Base-by-base conservation (phyloP, 2,888 invertebrate genomes). In the Chorisops tibialis region DNA sequence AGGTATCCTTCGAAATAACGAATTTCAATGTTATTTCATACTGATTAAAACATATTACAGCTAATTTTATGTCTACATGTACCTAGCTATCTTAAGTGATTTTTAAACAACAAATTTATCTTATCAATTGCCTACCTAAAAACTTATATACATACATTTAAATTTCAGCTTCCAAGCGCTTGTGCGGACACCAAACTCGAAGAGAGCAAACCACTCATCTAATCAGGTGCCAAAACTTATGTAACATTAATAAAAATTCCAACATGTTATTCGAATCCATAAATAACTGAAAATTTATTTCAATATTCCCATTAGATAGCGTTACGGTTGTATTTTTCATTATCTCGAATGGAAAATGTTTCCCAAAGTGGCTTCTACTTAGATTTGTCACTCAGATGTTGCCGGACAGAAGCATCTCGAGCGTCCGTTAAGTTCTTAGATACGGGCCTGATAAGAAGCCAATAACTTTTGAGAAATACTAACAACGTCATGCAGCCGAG, bases 141-240 rank as follows among this genome's bases (percentile, higher is more conserved):
- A 30, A 30, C n/a, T n/a, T n/a, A n/a, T n/a, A n/a, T n/a, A n/a
- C 30, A 30, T 30, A 7, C 5, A 30, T 7, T 2, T 5, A 30
- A 30, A 30, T 30, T 30, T 30, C 30, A 30, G 5, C 30, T 7
- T 30, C 30, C 7, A 30, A 30, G 30, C 30, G 30, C 30, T 30
- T 2, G 7, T n/a, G n/a, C n/a, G n/a, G n/a, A n/a, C n/a, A n/a
- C 30, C 7, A 30, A 30, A 5, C 30, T 2, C 1, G 9, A 30
- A 2, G 7, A 5, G 30, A 30, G 9, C 3, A 30, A 30, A 30
- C 30, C 30, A 30, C 30, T 16, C 43, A 24, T n/a, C 43, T 43
- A 56, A 56, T 56, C 56, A 56, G 56, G 56, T 56, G 56, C 56
- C 45, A 45, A 56, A 56, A 56, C 56, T 35, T 56, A 30, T 56